Conservation (phyloP, 2,113 vertebrate genomes). For the Pedionomus torquatus region DNA sequence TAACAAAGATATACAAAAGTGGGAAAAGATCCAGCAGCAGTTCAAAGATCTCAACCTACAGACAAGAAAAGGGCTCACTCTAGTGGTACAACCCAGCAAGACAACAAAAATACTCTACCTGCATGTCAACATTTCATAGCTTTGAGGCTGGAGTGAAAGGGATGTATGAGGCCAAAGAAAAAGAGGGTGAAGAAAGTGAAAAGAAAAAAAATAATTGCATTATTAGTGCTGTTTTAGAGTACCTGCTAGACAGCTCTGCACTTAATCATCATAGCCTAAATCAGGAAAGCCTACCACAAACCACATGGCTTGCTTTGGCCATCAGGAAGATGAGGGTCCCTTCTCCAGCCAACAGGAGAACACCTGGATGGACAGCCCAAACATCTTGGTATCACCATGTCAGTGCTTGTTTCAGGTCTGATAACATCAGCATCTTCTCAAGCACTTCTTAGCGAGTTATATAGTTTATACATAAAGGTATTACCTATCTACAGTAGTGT, state of each 20-base stretch:
- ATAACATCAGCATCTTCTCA: neutral
- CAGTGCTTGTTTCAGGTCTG: neutral
- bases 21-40: neutral
- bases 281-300: neutral
- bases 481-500: neutral
- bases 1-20: neutral
- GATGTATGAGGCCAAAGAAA: neutral
- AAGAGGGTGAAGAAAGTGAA: neutral
- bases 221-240: neutral
- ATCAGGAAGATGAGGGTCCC: neutral
- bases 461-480: neutral
- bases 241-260: neutral
- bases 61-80: slow-evolving; percentile 24
- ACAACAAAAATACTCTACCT: neutral
- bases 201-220: neutral
- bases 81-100: slow-evolving; percentile 19
- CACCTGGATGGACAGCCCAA: neutral
- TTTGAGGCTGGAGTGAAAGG: neutral
- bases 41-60: neutral
- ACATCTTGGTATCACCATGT: neutral
- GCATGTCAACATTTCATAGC: neutral
- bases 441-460: neutral
- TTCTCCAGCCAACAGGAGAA: neutral
- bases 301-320: neutral
- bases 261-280: neutral